Conservation (phyloP, 2,113 vertebrate species). For the Aix galericulata region DNA sequence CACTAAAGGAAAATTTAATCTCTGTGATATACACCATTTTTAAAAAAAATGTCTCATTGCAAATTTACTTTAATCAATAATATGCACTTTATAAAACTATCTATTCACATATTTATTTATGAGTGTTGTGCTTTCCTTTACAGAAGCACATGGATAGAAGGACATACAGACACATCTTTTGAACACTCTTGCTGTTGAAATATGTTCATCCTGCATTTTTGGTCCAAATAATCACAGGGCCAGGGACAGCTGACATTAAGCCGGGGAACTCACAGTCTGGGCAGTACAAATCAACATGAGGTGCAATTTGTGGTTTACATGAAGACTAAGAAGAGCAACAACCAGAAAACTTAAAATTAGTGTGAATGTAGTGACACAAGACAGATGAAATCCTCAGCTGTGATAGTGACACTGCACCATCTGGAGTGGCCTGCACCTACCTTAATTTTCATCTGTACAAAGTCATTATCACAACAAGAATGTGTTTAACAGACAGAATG, state of each 20-base stretch:
- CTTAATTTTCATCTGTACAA: background rate
- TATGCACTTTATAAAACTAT: slow-evolving; percentile 51
- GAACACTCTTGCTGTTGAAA: background rate
- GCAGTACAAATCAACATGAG: background rate
- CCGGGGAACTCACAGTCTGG: background rate
- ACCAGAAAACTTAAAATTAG: background rate
- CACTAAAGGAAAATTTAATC: slow-evolving; percentile 42
- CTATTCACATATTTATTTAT: slow-evolving; percentile 57
- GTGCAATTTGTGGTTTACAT: background rate
- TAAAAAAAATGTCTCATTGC: slow-evolving; percentile 59
- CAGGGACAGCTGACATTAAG: fast-evolving
- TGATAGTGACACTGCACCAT: fast-evolving
- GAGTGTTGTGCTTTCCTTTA: background rate
- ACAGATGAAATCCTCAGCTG: background rate
- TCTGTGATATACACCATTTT: slow-evolving; percentile 25
- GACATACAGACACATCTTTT: background rate
- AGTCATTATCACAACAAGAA: background rate
- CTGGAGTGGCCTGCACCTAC: background rate
- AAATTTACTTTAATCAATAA: slow-evolving; percentile 63
- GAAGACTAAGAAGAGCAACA: background rate
- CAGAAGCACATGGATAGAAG: background rate
- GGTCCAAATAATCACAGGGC: background rate
- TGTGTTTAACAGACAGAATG: background rate
- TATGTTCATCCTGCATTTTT: background rate
- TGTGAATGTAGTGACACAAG: background rate